phyloP scores from a whole-genome alignment of 2,113 vertebrate genomes.

The Mellivora capensis region DNA sequence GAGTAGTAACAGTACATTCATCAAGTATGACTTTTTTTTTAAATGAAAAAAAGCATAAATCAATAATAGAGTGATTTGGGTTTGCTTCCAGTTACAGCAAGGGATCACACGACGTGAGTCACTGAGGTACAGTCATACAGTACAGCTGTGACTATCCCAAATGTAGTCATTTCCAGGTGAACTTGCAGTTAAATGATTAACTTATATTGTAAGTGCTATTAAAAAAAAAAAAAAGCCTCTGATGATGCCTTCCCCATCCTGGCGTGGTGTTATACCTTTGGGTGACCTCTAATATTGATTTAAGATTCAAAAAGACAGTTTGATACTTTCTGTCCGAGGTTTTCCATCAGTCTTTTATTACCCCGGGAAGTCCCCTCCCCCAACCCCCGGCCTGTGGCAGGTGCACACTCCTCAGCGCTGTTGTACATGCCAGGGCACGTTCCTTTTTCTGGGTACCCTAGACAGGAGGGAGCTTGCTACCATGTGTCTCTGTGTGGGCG shows the following conservation, averaged over 20 bases:
- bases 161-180: slow-evolving; percentile 60
- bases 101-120: not conserved
- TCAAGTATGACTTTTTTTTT: not conserved
- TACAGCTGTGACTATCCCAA: not conserved
- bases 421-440: not conserved
- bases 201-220: not conserved
- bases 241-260: not conserved
- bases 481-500: accelerated
- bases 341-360: not conserved
- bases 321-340: not conserved
- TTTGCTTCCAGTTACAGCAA: not conserved
- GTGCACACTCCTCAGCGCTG: not conserved
- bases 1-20: not conserved
- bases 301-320: not conserved
- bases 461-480: not conserved
- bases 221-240: not conserved
- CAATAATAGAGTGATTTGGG: not conserved
- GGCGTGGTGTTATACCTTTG: not conserved
- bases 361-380: not conserved
- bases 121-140: not conserved
- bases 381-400: not conserved
- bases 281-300: not conserved
- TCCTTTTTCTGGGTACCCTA: not conserved
- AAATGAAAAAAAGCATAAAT: not conserved
- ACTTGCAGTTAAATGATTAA: slow-evolving; percentile 66